Base-by-base conservation (phyloP, 2,113 vertebrate species). In the Ptychochromis oligacanthus region DNA sequence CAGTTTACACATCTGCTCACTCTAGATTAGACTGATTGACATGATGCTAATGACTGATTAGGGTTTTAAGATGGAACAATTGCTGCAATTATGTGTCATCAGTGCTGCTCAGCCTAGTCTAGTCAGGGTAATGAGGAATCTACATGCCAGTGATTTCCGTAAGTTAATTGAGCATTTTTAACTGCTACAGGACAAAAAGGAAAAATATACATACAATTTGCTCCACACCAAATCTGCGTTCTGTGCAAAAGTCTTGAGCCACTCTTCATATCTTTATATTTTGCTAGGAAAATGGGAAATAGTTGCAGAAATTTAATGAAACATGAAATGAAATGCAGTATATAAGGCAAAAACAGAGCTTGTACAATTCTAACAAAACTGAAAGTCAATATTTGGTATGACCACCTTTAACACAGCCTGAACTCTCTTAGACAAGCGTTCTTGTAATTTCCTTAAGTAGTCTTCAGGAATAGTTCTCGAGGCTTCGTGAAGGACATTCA, bases 61-160 rank as follows among this genome's bases (percentile, higher is more conserved):
- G 77, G 60, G 54, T 77, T 49, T 85, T 72, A 85, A 85, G 83
- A 88, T 80, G 62, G 75, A 88, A 88, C 79, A 86, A 77, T 83
- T 84, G 75, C 61, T 87, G 79, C 77, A 88, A 79, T 82, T 86
- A 82, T 52, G 57, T 64, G 61, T 60, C 67, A 82, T 84, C 79
- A 82, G 46, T 72, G 75, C 55, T 49, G 52, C 62, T 89, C 55
- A 76, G 60, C 74, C 55, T 40, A 40, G 62, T 85, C 57, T 60
- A 52, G 65, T 70, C 12, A 52, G 57, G 59, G 40, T 76, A 79
- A 83, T 75, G 34, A 83, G 86, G 24, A 55, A 74, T 82, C 60
- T 65, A 11, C 55, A 72, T 76, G 56, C 34, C 62, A 62, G 54
- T 54, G 54, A 58, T 67, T 56, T 77, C 15, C 22, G 36, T 57